Evolutionary conservation across 2,888 invertebrate species (phyloP).

Genomic region (Ernsta delagoae): DNA sequence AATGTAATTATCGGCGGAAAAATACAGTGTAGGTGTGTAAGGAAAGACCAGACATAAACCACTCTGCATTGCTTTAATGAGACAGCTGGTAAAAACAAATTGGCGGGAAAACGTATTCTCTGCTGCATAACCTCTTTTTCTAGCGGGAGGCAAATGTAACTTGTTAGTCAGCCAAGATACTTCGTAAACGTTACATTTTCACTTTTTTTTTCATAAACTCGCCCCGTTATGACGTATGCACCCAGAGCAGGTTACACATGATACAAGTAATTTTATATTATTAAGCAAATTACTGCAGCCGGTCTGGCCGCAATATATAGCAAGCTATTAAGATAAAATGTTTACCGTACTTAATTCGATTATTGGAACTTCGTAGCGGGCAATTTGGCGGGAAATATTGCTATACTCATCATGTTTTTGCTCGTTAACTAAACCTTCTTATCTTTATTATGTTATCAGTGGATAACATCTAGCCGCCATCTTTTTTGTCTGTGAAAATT

Average conservation of each 20-base stretch:
- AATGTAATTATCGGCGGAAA: constrained; percentile 10
- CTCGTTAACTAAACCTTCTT: constrained; percentile 21
- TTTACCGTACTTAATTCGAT: constrained; percentile 77
- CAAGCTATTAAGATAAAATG: constrained; percentile 69
- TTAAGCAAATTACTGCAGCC: constrained; percentile 75
- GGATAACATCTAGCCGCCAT: constrained; percentile 23
- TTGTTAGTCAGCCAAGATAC: constrained; percentile 28
- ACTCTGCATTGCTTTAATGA: constrained; percentile 29
- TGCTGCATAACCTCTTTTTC: constrained; percentile 31
- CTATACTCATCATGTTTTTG: constrained; percentile 24
- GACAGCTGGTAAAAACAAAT: constrained; percentile 23
- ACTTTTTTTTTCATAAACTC: constrained; percentile 21
- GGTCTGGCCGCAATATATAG: constrained; percentile 50
- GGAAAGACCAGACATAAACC: constrained; percentile 12
- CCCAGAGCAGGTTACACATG: constrained; percentile 57
- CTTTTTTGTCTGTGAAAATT: constrained; percentile 30
- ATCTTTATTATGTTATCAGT: constrained; percentile 32
- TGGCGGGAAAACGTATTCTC: constrained; percentile 28
- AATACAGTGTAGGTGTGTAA: constrained; percentile 10
- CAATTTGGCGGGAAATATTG: constrained; percentile 34
- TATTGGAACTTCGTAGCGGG: constrained; percentile 58
- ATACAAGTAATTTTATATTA: constrained; percentile 72
- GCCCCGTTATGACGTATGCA: constrained; percentile 34
- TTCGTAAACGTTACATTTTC: constrained; percentile 21
- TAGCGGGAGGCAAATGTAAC: constrained; percentile 28